These are phyloP conservation scores for Ylistrum balloti DNA, from an alignment of 1,140 invertebrate genomes.

Conservation along the genomic window DNA sequence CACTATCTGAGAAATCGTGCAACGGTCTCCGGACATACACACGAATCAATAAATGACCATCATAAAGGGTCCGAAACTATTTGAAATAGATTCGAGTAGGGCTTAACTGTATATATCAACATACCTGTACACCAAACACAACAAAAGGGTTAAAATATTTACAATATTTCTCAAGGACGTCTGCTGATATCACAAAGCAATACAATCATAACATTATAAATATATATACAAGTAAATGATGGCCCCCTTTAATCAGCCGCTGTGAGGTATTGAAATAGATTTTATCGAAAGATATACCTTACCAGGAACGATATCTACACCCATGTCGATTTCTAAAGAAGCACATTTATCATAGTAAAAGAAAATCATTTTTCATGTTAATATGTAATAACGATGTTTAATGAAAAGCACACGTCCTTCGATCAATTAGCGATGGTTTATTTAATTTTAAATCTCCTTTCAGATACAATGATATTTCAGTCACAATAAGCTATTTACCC, in stretches of 20 bases:
- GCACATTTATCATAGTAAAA: not conserved
- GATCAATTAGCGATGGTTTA: not conserved
- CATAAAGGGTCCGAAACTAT: not conserved
- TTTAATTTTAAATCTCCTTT: not conserved
- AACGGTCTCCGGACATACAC: not conserved
- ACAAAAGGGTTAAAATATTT: not conserved
- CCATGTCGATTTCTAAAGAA: not conserved
- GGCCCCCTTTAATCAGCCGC: not conserved
- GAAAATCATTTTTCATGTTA: constrained; percentile 20
- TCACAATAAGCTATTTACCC: not conserved
- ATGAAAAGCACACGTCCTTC: not conserved
- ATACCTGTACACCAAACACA: not conserved
- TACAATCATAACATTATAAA: not conserved
- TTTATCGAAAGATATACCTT: not conserved
- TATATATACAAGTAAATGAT: not conserved
- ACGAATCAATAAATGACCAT: not conserved
- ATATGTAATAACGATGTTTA: not conserved
- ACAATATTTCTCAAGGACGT: not conserved
- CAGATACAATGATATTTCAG: not conserved
- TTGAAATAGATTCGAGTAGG: constrained; percentile 3
- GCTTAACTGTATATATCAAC: not conserved
- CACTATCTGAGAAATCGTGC: not conserved
- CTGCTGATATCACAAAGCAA: not conserved
- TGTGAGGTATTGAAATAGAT: not conserved
- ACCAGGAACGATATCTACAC: not conserved